Conservation (phyloP, 2,888 invertebrate species). For the Elegia similella region DNA sequence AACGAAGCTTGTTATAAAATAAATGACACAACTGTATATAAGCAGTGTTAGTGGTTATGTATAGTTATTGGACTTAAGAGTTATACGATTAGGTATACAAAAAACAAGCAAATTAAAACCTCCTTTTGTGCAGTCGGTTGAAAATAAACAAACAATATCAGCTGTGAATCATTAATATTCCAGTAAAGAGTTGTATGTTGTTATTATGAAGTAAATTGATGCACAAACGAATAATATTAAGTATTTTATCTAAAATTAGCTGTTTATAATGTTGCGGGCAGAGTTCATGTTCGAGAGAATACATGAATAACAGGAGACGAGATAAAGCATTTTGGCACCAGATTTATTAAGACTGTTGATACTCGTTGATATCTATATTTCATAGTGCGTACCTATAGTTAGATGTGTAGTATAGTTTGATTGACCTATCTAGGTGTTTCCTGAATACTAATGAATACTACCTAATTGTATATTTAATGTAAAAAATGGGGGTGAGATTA, state of each 20-base stretch:
- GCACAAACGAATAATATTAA: neutral
- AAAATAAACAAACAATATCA: neutral
- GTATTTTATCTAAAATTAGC: neutral
- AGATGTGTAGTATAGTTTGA: neutral
- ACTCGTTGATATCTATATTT: neutral
- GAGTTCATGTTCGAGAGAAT: conserved; percentile 23
- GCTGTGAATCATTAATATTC: neutral
- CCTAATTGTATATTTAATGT: too few relatives aligned
- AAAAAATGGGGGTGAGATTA: too few relatives aligned
- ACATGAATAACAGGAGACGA: conserved; percentile 38
- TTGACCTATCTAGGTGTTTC: too few relatives aligned
- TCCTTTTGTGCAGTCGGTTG: too few relatives aligned
- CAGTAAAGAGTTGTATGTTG: neutral
- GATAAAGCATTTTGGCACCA: conserved; percentile 45
- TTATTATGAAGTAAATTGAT: neutral
- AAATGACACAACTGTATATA: too few relatives aligned
- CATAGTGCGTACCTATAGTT: neutral
- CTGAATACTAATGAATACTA: too few relatives aligned
- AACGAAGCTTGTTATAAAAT: too few relatives aligned
- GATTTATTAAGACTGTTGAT: conserved; percentile 15
- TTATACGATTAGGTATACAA: too few relatives aligned
- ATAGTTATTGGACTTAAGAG: too few relatives aligned
- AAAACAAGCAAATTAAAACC: too few relatives aligned
- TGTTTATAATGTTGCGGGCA: neutral
- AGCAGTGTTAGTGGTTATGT: too few relatives aligned